A percentile compares a stretch with the other conserved stretches of the same genome.
Evolutionary conservation across 2,113 vertebrate genomes (phyloP).

Genomic region (Heterochromis multidens): DNA sequence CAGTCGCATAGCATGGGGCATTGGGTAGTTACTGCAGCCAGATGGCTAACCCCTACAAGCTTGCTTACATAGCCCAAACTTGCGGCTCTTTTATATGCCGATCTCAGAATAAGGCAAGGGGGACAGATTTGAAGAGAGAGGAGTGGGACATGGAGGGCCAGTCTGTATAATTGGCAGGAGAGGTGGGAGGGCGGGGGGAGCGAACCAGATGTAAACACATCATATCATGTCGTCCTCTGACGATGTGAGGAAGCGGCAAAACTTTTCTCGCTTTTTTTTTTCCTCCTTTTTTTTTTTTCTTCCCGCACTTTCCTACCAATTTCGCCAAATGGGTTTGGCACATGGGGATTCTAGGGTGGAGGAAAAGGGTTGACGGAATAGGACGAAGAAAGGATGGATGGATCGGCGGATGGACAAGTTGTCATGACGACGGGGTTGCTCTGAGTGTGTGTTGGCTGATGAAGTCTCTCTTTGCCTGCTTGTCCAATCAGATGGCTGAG

Average conservation of each 20-base stretch:
- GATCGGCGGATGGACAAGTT: constrained; percentile 76
- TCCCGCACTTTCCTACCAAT: constrained; percentile 55
- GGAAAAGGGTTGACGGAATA: not conserved
- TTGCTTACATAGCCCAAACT: constrained; percentile 76
- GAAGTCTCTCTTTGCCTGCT: constrained; percentile 84
- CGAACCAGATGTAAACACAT: constrained; percentile 81
- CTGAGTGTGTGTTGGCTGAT: constrained; percentile 81
- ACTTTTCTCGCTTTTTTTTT: constrained; percentile 61
- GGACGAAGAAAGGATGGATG: constrained; percentile 41
- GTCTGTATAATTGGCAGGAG: constrained; percentile 73
- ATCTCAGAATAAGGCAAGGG: constrained; percentile 67
- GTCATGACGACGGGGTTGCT: constrained; percentile 80
- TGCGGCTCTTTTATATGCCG: constrained; percentile 61
- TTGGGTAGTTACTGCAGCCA: constrained; percentile 46
- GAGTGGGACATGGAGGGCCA: constrained; percentile 77
- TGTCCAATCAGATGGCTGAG: constrained; percentile 99
- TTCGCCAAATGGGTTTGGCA: not conserved
- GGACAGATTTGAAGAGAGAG: constrained; percentile 70
- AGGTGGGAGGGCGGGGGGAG: constrained; percentile 43
- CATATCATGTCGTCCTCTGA: constrained; percentile 42
- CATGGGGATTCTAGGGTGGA: not conserved
- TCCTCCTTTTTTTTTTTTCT: constrained; percentile 23
- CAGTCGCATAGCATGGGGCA: constrained; percentile 63
- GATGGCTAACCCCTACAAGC: constrained; percentile 81
- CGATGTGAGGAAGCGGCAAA: constrained; percentile 37